phyloP scores from a whole-genome alignment of 2,113 vertebrate genomes.

The Tenrec ecaudatus region DNA sequence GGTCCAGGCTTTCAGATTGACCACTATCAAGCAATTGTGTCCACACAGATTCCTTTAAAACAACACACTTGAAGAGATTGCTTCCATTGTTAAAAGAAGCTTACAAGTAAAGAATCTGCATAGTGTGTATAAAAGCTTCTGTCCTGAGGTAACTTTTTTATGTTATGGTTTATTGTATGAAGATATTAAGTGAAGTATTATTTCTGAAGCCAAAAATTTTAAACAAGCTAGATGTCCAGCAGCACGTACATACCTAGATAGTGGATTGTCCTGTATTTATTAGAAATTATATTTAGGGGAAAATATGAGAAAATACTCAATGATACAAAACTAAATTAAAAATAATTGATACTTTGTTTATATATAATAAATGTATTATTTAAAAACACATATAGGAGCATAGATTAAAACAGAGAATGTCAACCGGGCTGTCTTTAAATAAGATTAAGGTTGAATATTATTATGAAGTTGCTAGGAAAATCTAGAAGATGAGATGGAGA shows the following conservation, averaged over 20 bases:
- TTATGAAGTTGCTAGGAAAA: neutral
- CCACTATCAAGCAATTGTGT: too few species aligned
- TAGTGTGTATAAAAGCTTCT: neutral
- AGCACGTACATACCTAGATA: neutral
- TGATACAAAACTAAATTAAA: neutral
- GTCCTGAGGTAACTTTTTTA: neutral
- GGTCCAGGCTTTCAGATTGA: neutral
- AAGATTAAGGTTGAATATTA: neutral
- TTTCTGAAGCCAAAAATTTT: neutral
- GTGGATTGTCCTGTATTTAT: neutral
- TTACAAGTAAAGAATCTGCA: neutral
- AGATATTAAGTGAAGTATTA: neutral
- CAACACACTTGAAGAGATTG: neutral
- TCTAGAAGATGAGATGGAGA: neutral
- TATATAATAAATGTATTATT: neutral
- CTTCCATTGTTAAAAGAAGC: neutral
- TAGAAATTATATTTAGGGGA: too few species aligned
- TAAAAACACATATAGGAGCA: neutral
- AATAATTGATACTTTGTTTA: neutral
- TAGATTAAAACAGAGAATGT: neutral
- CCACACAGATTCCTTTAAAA: neutral
- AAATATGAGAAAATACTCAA: neutral
- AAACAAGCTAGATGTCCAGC: neutral
- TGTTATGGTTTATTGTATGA: neutral
- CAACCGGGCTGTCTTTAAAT: neutral